Evolutionary conservation across 2,888 invertebrate genomes (phyloP).

Genomic region (Orthosia gothica): DNA sequence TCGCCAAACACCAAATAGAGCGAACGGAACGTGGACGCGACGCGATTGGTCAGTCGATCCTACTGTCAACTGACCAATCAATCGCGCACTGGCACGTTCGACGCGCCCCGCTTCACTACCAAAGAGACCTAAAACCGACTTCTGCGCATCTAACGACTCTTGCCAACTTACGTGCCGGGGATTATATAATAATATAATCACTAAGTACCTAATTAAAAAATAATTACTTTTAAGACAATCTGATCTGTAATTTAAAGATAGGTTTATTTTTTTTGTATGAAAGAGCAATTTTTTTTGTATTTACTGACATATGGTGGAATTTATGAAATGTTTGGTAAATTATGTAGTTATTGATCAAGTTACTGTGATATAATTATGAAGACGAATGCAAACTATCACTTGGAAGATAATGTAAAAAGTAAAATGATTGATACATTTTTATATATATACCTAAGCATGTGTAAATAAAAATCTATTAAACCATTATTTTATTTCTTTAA

Average conservation of each 20-base stretch:
- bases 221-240: slow-evolving; percentile 18
- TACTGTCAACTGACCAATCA: no score
- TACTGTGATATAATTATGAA: slow-evolving; percentile 60
- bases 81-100: no score
- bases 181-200: slow-evolving; percentile 6
- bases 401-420: slow-evolving; percentile 10
- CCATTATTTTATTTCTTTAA: no score
- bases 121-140: no score
- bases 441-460: background rate
- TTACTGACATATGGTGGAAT: background rate
- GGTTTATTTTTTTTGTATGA: slow-evolving; percentile 5
- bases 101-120: no score
- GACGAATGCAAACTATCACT: slow-evolving; percentile 6
- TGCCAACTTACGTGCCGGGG: no score
- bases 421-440: slow-evolving; percentile 6
- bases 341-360: slow-evolving; percentile 21
- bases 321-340: background rate
- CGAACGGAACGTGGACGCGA: no score
- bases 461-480: no score
- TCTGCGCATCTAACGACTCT: no score
- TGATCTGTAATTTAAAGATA: slow-evolving; percentile 28
- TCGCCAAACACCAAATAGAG: no score
- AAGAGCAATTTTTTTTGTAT: background rate
- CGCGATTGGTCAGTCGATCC: no score
- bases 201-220: slow-evolving; percentile 24